Conservation (phyloP, 1,140 invertebrate genomes). For the Papilio polyxenes region DNA sequence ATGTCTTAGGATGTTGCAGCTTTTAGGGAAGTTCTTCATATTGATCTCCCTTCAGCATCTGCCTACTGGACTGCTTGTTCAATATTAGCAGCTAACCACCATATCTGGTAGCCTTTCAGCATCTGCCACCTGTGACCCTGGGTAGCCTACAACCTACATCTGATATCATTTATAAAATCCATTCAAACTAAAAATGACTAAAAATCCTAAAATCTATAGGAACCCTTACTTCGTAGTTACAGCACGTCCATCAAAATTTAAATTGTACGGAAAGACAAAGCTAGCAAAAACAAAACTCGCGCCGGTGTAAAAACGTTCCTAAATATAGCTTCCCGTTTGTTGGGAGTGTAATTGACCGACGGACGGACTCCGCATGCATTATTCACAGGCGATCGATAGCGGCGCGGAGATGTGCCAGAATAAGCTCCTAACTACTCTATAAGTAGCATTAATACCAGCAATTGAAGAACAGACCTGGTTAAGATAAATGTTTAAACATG, state of each 20-base stretch:
- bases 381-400: constrained; percentile 27
- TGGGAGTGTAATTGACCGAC: constrained; percentile 28
- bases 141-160: no score
- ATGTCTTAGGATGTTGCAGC: no score
- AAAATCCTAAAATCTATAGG: not conserved
- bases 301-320: constrained; percentile 29
- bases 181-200: not conserved
- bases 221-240: not conserved
- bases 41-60: no score
- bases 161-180: no score
- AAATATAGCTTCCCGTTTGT: constrained; percentile 31
- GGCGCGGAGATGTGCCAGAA: constrained; percentile 31
- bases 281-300: not conserved
- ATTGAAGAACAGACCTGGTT: constrained; percentile 6
- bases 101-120: no score
- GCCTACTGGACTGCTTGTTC: no score
- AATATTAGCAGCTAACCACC: no score
- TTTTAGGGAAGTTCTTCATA: no score
- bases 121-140: no score
- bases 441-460: constrained; percentile 14
- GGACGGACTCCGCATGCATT: constrained; percentile 35
- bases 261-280: constrained; percentile 18
- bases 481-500: constrained; percentile 2
- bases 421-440: constrained; percentile 26
- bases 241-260: constrained; percentile 10